Evolutionary conservation across 2,888 invertebrate genomes (phyloP).

Genomic region (Sarcophaga variegata): DNA sequence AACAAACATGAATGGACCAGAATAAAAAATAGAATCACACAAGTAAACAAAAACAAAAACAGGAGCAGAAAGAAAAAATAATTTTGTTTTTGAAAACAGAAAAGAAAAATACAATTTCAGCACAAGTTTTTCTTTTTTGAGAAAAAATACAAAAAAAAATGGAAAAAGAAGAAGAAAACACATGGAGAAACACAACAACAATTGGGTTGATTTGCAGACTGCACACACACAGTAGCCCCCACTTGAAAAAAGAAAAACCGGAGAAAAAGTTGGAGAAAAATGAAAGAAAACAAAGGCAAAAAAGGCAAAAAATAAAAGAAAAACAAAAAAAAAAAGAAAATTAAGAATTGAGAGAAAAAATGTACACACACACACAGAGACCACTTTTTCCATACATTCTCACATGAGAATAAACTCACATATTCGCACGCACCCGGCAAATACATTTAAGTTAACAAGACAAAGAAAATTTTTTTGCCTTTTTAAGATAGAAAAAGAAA

Average conservation of each 20-base stretch:
- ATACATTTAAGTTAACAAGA: slow-evolving; percentile 40
- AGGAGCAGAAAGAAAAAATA: not conserved
- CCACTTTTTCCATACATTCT: not conserved
- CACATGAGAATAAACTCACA: slow-evolving; percentile 10
- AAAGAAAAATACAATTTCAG: slow-evolving; percentile 27
- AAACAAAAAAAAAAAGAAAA: not conserved
- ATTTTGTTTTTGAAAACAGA: slow-evolving; percentile 17
- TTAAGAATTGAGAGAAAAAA: not conserved
- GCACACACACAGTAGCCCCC: slow-evolving; percentile 53
- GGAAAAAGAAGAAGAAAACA: slow-evolving; percentile 12
- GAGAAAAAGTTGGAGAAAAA: slow-evolving; percentile 46
- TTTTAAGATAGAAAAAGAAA: slow-evolving; percentile 52
- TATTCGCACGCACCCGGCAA: not conserved
- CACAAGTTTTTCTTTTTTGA: slow-evolving; percentile 10
- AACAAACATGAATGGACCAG: not conserved
- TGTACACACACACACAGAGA: not conserved
- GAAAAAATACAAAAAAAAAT: slow-evolving; percentile 15
- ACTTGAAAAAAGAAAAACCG: slow-evolving; percentile 14
- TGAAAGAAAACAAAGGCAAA: slow-evolving; percentile 9
- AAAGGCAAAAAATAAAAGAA: not conserved
- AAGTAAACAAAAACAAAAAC: slow-evolving; percentile 9
- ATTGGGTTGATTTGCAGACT: slow-evolving; percentile 59
- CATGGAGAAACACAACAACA: slow-evolving; percentile 9
- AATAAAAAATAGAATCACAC: not conserved
- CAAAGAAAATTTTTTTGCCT: slow-evolving; percentile 56